A percentile compares a stretch with the other conserved stretches of the same genome.
Evolutionary conservation across 1,140 invertebrate genomes (phyloP).

Genomic region (Ericerus pela): DNA sequence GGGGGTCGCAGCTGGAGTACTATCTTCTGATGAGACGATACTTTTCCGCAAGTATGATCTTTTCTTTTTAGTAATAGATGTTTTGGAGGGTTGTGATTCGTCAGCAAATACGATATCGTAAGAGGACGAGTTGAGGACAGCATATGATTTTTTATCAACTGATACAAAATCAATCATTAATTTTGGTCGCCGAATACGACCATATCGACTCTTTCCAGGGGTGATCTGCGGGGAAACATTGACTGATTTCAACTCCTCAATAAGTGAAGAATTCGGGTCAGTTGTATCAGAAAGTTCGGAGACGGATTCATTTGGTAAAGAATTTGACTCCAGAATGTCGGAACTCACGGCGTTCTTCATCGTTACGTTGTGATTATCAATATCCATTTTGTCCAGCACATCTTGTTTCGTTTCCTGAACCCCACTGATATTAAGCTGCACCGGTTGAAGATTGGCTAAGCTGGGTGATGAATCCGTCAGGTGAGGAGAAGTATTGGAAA

Average conservation of each 20-base stretch:
- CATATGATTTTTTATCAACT: neutral
- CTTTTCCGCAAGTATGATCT: no score
- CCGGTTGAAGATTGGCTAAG: neutral
- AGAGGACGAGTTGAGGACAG: neutral
- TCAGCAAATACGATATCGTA: neutral
- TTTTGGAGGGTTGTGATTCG: neutral
- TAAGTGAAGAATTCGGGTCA: no score
- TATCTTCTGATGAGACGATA: no score
- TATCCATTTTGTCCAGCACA: neutral
- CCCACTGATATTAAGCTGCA: neutral
- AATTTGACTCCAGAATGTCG: no score
- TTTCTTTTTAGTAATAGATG: neutral
- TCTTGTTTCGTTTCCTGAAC: neutral
- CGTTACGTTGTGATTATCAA: constrained; percentile 8
- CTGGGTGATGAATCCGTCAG: no score
- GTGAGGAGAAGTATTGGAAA: no score
- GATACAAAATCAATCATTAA: neutral
- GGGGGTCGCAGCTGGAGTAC: no score
- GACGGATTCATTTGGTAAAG: no score
- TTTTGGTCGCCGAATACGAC: neutral
- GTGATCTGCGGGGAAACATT: neutral
- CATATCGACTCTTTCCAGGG: constrained; percentile 1
- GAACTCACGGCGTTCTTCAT: no score
- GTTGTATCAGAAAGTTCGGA: no score
- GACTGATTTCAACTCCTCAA: neutral